phyloP scores from a whole-genome alignment of 2,888 invertebrate species.

The Lycophotia porphyrea region DNA sequence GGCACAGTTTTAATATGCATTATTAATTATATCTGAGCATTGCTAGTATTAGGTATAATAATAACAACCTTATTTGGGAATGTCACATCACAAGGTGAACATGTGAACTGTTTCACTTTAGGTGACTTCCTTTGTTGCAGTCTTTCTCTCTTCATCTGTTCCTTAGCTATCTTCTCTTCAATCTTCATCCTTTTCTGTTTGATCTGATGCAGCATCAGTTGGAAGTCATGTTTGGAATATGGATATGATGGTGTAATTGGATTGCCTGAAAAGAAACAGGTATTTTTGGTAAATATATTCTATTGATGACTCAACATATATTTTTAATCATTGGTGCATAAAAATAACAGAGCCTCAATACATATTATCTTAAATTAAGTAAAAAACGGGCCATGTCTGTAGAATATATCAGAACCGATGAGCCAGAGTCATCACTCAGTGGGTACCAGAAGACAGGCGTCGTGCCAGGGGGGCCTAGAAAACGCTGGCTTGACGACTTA shows the following conservation, averaged over 20 bases:
- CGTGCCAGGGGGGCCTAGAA: too few species aligned
- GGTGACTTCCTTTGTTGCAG: slow-evolving; percentile 75
- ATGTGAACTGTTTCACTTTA: slow-evolving; percentile 83
- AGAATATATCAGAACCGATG: too few species aligned
- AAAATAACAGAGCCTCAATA: not conserved
- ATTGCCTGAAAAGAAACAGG: slow-evolving; percentile 75
- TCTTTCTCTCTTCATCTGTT: slow-evolving; percentile 78
- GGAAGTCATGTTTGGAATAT: slow-evolving; percentile 88
- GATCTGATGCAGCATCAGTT: slow-evolving; percentile 85
- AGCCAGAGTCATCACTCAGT: too few species aligned
- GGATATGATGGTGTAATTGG: slow-evolving; percentile 82
- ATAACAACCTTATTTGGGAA: slow-evolving; percentile 82
- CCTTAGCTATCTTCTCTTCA: slow-evolving; percentile 78
- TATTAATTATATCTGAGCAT: not conserved
- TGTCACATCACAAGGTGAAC: slow-evolving; percentile 84
- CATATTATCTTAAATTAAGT: not conserved
- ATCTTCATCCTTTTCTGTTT: slow-evolving; percentile 80
- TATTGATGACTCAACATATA: not conserved
- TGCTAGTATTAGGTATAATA: slow-evolving; percentile 1
- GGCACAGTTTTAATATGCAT: not conserved
- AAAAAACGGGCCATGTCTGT: too few species aligned
- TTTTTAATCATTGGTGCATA: not conserved
- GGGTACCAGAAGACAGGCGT: too few species aligned
- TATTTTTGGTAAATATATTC: slow-evolving; percentile 2
- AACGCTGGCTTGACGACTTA: too few species aligned